Evolutionary conservation across 2,797 vertebrate genomes (phyloP), one percentile per base, ranked within the genome.

Genomic region (Lemur catta): DNA sequence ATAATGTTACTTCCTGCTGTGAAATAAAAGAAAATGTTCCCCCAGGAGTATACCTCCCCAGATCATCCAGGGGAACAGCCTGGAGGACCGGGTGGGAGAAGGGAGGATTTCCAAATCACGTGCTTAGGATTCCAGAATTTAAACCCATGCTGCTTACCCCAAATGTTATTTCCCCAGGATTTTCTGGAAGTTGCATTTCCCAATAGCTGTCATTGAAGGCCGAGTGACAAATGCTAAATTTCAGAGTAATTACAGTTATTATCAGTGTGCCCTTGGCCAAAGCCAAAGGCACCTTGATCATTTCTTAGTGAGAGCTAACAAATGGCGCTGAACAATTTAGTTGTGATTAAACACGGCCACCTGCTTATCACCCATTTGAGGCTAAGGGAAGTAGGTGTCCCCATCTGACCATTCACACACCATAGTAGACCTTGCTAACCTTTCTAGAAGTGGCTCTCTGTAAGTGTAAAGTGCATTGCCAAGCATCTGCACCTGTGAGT

Each of bases 281-380:
- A 30, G 57, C 48, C 93, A 95, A 85, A 92, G 76, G 57, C 78
- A 89, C 63, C 78, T 96, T 38, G 81, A 80, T 61, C 57, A 8
- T 38, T 26, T 76, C 46, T 84, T 55, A 57, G 12, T 71, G 65
- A 91, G 9, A 92, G n/a, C 72, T 79, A 79, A 79, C 72, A 57
- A 88, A 8, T 7, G 22, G 6, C 26, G 11, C 35, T 26, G 72
- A 63, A 26, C 41, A 26, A 10, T 15, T 28, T 33, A 50, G 38
- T 33, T 72, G 33, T 65, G 55, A 67, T 87, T 50, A 52, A 78
- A 84, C 76, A 57, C 59, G 59, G 75, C 35, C 76, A 63, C 72
- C 80, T 84, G 78, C 59, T 90, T 41, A 65, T 76, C 79, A 61
- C 6, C 13, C 7, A 28, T 79, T 41, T 33, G 13, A 80, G 61